Percentiles rank a stretch among this genome's conserved stretches.
Conservation (phyloP, 2,113 vertebrate species). For the Chloroceryle aenea region DNA sequence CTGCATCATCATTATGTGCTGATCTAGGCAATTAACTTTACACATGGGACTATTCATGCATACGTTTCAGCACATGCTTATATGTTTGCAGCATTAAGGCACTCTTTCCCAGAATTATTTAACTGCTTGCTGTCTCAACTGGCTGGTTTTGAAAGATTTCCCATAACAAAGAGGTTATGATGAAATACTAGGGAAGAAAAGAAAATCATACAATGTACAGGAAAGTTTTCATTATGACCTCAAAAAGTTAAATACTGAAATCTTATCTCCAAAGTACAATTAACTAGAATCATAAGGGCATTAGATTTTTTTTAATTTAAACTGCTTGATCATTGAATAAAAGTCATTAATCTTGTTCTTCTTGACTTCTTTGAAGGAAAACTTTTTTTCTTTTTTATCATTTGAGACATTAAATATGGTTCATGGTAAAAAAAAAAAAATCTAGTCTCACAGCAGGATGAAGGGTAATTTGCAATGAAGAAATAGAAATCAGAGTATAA, state of each 20-base stretch:
- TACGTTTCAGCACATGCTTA: constrained; percentile 1
- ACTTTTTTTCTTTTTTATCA: not conserved
- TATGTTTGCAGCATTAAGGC: not conserved
- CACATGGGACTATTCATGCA: not conserved
- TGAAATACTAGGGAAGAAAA: not conserved
- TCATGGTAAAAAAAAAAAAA: not conserved
- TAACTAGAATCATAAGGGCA: not conserved
- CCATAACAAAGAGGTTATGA: not conserved
- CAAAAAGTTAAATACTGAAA: constrained; percentile 15
- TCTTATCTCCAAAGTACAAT: not conserved
- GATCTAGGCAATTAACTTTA: constrained; percentile 29
- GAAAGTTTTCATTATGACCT: not conserved
- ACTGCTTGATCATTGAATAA: not conserved
- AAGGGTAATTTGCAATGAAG: not conserved
- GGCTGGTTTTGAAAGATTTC: not conserved
- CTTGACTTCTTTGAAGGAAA: not conserved
- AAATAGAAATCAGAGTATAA: not conserved
- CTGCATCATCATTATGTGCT: constrained; percentile 14
- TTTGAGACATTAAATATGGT: not conserved
- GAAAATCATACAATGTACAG: not conserved
- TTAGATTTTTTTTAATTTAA: constrained; percentile 36
- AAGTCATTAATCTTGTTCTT: constrained; percentile 29
- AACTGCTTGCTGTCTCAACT: not conserved
- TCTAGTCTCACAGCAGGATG: not conserved
- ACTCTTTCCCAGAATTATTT: not conserved